Evolutionary conservation across 92 coral and sea anemone genomes (phyloP), one percentile per base, ranked within the genome.

Genomic region (Zoanthus sociatus): DNA sequence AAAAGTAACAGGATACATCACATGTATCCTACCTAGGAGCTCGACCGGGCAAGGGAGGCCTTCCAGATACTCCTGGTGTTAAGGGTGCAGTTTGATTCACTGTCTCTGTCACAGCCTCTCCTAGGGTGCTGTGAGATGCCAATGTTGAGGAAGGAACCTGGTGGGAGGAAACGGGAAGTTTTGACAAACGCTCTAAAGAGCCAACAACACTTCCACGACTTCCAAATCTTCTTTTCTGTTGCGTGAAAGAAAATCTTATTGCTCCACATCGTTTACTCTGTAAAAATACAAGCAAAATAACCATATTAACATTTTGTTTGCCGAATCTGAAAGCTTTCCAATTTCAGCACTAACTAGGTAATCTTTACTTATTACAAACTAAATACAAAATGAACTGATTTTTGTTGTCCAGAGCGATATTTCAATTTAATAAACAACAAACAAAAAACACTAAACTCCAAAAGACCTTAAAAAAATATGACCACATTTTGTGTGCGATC

Each of bases 41-140:
- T 78, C 83, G 87, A 68, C 94, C 92, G 30, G 98, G 98, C 14
- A 91, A 90, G n/a, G 98, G 98, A 37, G 98, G 98, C 42, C 94
- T 86, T 33, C 90, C 83, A 77, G 90, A 78, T 67, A 94, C 87
- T 73, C 98, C 98, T n/a, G 94, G 94, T 10, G 79, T 81, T 16
- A 92, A 84, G 33, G 83, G 86, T 67, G 79, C 92, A 17, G 77
- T 54, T 12, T 73, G 94, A 26, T 87, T 92, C 2, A 32, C 21
- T 2, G 56, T 55, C 11, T 91, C 79, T 8, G 66, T 93, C 14
- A 64, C 48, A 7, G 86, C 78, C 26, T 75, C 89, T 30, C 90
- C 90, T 10, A 91, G 71, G 10, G 98, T 82, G 73, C 94, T 88
- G 76, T 86, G 81, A 16, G 95, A 75, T 18, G 90, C 86, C n/a